Base-by-base conservation (phyloP, 2,797 vertebrate species). In the Orientallactaga sibirica region DNA sequence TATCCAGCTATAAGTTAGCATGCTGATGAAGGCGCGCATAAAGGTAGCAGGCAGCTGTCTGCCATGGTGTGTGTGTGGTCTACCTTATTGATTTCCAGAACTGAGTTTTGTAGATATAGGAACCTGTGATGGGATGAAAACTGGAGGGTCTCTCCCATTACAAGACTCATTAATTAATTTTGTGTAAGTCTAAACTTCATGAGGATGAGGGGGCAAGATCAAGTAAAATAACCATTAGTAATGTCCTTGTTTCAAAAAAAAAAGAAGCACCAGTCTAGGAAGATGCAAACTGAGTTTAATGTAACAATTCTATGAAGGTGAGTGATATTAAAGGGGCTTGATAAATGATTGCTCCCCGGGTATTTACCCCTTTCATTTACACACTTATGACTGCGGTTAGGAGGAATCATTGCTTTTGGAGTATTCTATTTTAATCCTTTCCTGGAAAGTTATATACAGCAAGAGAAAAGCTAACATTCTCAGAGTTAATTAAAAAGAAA, bases 181-280 rank as follows among this genome's bases (percentile, higher is more conserved):
- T 64, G 41, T 27, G 3, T 75, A 94, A 25, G 74, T 90, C 90
- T 82, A 86, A 92, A 95, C 7, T 75, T 93, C 41, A 85, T 8
- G 7, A n/a, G 55, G 52, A 43, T 71, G 78, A 85, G 24, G 66
- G 10, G 62, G 58, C 48, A 93, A 89, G 25, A 85, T 16, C n/a
- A 86, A 80, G 75, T 71, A 16, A 80, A 94, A 41, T 68, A 58
- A 48, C 33, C 29, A 86, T 15, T 74, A 86, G 43, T 22, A 84
- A 10, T 85, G 80, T 61, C 77, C 68, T 88, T 86, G 70, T 77
- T 86, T 11, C 20, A 86, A 62, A 48, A 48, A 48, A 6, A 48
- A 48, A 48, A 90, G 79, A 76, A 61, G 41, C 10, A 52, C 19
- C 33, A 27, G 67, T 29, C 14, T 58, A 85, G 67, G 25, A 74